These are phyloP conservation scores for Parambassis ranga DNA, from an alignment of 2,797 vertebrate species.

Conservation along the genomic window DNA sequence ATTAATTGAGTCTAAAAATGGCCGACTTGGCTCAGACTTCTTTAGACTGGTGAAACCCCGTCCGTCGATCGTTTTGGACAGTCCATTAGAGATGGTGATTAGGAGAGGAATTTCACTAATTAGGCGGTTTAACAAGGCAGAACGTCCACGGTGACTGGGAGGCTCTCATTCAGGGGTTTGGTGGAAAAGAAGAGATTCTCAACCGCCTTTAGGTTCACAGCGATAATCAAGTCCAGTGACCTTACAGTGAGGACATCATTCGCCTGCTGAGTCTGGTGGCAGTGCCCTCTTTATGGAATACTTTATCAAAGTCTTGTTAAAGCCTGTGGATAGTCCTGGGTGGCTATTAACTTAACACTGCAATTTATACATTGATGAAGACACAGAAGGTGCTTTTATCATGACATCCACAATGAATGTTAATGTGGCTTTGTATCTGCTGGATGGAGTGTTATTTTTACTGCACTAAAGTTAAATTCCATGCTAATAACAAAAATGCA, in stretches of 20 bases:
- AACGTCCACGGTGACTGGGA: conserved; percentile 9
- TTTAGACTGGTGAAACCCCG: conserved; percentile 34
- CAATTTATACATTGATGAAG: conserved; percentile 12
- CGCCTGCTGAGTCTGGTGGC: conserved; percentile 16
- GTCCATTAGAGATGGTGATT: conserved; percentile 63
- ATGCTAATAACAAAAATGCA: too few species aligned
- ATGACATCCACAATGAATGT: not conserved
- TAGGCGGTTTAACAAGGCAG: conserved; percentile 61
- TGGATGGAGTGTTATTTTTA: too few species aligned
- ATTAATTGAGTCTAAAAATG: conserved; percentile 61
- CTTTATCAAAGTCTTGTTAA: conserved; percentile 32
- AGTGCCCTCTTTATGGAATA: conserved; percentile 1
- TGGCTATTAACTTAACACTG: conserved; percentile 17
- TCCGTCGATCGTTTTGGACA: conserved; percentile 57
- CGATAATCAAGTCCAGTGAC: conserved; percentile 27
- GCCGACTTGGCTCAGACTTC: conserved; percentile 22
- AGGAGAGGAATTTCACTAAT: conserved; percentile 56
- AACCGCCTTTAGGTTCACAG: conserved; percentile 12
- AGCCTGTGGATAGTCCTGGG: not conserved
- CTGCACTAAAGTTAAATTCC: too few species aligned
- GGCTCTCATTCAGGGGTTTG: conserved; percentile 27
- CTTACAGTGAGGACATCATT: conserved; percentile 15
- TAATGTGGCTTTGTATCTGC: not conserved
- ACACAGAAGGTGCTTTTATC: not conserved
- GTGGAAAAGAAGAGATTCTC: conserved; percentile 3